Evolutionary conservation across 2,888 invertebrate genomes (phyloP).

Genomic region (Laothoe populi): DNA sequence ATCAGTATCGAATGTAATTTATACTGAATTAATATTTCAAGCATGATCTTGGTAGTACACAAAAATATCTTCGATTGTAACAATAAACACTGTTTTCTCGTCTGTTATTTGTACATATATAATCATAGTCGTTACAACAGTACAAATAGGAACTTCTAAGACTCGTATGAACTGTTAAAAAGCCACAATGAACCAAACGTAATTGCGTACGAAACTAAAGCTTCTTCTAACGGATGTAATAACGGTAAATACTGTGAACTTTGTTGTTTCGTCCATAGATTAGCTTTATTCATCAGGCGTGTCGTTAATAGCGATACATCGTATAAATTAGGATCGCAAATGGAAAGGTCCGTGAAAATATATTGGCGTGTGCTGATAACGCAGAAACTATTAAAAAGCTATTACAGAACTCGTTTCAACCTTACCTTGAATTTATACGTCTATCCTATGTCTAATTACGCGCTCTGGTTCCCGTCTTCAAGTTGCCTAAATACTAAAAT

Average conservation of each 20-base stretch:
- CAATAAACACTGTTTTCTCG: too few relatives aligned
- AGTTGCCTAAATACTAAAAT: slow-evolving; percentile 22
- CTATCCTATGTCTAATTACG: slow-evolving; percentile 24
- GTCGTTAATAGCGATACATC: slow-evolving; percentile 32
- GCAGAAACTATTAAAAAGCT: slow-evolving; percentile 31
- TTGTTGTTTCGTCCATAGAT: slow-evolving; percentile 25
- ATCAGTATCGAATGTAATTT: too few relatives aligned
- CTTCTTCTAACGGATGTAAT: slow-evolving; percentile 19
- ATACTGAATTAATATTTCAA: too few relatives aligned
- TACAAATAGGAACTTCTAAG: neutral
- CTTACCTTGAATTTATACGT: slow-evolving; percentile 28
- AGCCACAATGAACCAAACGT: neutral
- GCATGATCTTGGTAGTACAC: too few relatives aligned
- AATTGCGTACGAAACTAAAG: slow-evolving; percentile 14
- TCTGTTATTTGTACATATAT: neutral
- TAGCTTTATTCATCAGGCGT: slow-evolving; percentile 29
- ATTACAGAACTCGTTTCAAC: slow-evolving; percentile 28
- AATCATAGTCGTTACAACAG: neutral
- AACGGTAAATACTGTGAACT: slow-evolving; percentile 25
- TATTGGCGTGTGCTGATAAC: slow-evolving; percentile 33
- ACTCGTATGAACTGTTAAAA: slow-evolving; percentile 3
- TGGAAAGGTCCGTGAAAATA: slow-evolving; percentile 42
- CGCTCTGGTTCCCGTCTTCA: slow-evolving; percentile 10
- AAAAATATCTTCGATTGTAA: too few relatives aligned
- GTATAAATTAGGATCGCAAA: slow-evolving; percentile 39